Conservation (phyloP, 2,113 vertebrate species). For the Solenodon paradoxus region DNA sequence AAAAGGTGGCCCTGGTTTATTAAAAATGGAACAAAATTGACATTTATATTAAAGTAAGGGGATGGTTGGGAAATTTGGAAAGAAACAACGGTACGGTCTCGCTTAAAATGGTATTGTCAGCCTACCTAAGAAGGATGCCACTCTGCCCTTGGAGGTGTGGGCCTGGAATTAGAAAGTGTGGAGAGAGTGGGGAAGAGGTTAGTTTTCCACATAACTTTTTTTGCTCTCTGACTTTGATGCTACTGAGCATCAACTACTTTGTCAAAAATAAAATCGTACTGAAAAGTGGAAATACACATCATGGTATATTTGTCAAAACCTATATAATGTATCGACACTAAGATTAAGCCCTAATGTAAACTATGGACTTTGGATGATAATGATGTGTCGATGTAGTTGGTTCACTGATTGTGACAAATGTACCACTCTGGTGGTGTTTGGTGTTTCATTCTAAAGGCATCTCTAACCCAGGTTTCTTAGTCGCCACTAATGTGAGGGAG, state of each 20-base stretch:
- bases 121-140: background rate
- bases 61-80: too few relatives aligned
- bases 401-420: background rate
- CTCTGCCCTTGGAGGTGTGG: background rate
- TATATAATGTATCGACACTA: background rate
- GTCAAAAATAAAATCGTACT: constrained; percentile 31
- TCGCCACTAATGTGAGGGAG: background rate
- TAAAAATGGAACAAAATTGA: too few relatives aligned
- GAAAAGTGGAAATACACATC: background rate
- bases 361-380: background rate
- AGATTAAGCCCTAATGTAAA: background rate
- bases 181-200: background rate
- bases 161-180: background rate
- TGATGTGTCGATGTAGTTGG: background rate
- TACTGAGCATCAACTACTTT: background rate
- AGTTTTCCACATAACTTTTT: background rate
- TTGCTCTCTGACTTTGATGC: background rate
- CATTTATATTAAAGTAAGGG: too few relatives aligned
- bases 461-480: background rate
- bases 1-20: too few relatives aligned
- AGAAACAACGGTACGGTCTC: too few relatives aligned
- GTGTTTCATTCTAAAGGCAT: background rate
- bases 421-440: constrained; percentile 7
- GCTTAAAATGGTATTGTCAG: too few relatives aligned
- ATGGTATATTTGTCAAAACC: background rate